Conservation (phyloP, 2,113 vertebrate species). For the Melanerpes formicivorus region DNA sequence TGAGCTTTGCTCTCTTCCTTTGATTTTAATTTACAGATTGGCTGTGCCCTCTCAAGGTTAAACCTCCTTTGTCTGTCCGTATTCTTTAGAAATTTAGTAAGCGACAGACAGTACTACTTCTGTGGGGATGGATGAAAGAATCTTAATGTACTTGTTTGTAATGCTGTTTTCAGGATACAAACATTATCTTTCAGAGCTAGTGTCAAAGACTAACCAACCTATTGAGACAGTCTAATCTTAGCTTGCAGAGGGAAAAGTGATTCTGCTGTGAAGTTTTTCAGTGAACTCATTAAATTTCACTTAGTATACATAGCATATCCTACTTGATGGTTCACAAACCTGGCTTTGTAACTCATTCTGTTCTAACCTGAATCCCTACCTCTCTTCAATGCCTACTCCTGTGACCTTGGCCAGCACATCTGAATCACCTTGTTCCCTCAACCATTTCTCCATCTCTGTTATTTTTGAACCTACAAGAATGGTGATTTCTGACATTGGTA, state of each 20-base stretch:
- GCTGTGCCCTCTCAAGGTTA: neutral
- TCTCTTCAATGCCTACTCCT: neutral
- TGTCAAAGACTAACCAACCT: neutral
- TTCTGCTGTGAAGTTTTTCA: neutral
- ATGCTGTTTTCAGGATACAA: neutral
- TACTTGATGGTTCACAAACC: neutral
- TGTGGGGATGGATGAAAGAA: neutral
- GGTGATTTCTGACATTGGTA: neutral
- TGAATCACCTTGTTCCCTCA: neutral
- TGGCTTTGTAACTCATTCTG: neutral
- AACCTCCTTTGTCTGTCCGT: slow-evolving; percentile 1
- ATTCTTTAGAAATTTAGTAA: neutral
- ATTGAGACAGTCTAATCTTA: neutral
- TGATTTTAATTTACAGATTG: neutral
- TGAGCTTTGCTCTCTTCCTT: neutral
- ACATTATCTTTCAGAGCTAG: neutral
- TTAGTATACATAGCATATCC: neutral
- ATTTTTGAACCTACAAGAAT: neutral
- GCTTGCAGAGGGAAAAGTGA: neutral
- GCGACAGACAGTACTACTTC: neutral
- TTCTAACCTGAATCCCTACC: neutral
- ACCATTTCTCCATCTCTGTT: neutral
- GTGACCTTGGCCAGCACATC: neutral
- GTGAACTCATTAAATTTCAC: neutral
- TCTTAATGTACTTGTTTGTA: neutral